phyloP scores from a whole-genome alignment of 2,113 vertebrate genomes.

The Platichthys stellatus region DNA sequence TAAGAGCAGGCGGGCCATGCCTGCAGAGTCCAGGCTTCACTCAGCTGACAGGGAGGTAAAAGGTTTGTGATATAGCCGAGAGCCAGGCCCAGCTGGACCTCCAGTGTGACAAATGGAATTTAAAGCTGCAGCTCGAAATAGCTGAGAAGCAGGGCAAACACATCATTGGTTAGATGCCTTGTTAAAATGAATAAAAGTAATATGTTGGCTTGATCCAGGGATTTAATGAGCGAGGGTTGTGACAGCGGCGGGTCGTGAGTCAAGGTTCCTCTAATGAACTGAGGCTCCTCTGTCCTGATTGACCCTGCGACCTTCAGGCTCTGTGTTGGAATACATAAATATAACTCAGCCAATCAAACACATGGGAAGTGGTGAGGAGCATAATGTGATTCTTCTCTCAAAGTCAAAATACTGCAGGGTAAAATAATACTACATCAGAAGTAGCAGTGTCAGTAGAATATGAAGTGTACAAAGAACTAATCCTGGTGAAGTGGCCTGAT shows the following conservation, averaged over 20 bases:
- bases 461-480: too few relatives aligned
- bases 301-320: neutral
- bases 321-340: neutral
- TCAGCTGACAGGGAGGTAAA: conserved; percentile 52
- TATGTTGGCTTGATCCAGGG: conserved; percentile 12
- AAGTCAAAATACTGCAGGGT: too few relatives aligned
- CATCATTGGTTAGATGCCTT: conserved; percentile 15
- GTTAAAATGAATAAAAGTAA: conserved; percentile 4
- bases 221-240: conserved; percentile 37
- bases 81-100: conserved; percentile 28
- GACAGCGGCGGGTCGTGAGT: conserved; percentile 38
- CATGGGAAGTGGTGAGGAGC: neutral
- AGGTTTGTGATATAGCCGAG: conserved; percentile 44
- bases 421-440: too few relatives aligned
- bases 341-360: neutral
- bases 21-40: conserved; percentile 48
- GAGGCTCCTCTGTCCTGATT: neutral
- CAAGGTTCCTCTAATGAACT: conserved; percentile 17
- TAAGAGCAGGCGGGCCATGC: conserved; percentile 6
- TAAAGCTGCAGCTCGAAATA: conserved; percentile 38
- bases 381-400: too few relatives aligned
- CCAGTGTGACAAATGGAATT: conserved; percentile 23
- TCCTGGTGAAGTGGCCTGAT: too few relatives aligned
- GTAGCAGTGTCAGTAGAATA: too few relatives aligned
- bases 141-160: neutral